Evolutionary conservation across 1,140 invertebrate genomes (phyloP).

Genomic region (Drosophila ohnishii): DNA sequence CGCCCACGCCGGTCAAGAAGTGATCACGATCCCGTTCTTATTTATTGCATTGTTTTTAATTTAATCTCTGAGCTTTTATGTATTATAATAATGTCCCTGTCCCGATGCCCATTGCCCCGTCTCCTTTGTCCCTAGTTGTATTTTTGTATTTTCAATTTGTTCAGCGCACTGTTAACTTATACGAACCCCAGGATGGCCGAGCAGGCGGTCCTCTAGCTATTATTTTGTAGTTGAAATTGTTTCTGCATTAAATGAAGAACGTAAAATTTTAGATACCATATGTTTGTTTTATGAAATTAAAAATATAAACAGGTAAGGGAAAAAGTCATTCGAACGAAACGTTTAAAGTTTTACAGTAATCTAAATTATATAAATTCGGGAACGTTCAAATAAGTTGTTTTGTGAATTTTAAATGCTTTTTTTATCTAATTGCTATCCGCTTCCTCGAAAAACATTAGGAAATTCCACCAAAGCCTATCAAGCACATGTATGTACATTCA

Average conservation of each 20-base stretch:
- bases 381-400: no score
- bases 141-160: slow-evolving; percentile 68
- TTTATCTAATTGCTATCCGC: neutral
- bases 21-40: slow-evolving; percentile 51
- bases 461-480: neutral
- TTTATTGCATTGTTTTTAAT: slow-evolving; percentile 78
- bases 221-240: slow-evolving; percentile 75
- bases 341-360: no score
- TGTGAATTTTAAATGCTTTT: neutral
- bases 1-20: slow-evolving; percentile 66
- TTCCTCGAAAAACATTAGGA: neutral
- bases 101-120: slow-evolving; percentile 8
- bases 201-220: slow-evolving; percentile 63
- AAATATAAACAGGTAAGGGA: slow-evolving; percentile 1
- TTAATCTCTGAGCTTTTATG: slow-evolving; percentile 58
- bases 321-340: no score
- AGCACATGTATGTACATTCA: neutral
- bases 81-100: slow-evolving; percentile 60
- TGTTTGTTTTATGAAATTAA: neutral
- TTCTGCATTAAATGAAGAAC: slow-evolving; percentile 72
- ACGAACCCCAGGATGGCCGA: slow-evolving; percentile 48
- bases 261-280: slow-evolving; percentile 24
- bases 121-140: slow-evolving; percentile 48
- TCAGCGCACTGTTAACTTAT: slow-evolving; percentile 74
- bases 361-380: no score